A percentile compares a stretch with the other conserved stretches of the same genome.
These are phyloP conservation scores for Archegozetes longisetosus DNA, from an alignment of 1,140 invertebrate species.

Conservation along the genomic window DNA sequence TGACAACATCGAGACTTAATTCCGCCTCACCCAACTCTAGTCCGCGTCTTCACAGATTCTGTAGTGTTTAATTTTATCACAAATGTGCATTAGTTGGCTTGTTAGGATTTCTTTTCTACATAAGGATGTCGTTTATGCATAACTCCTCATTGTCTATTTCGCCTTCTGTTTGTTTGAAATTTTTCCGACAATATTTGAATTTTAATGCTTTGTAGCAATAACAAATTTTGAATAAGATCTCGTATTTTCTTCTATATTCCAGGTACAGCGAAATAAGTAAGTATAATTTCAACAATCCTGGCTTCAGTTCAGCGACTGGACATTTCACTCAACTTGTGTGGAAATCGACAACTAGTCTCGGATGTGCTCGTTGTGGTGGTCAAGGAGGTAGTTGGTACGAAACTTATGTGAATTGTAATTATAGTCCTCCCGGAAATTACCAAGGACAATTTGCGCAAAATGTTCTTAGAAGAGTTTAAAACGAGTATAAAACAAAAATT, in stretches of 20 bases:
- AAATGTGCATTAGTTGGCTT: too few relatives aligned
- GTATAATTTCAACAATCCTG: constrained; percentile 1
- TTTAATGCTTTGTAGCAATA: not conserved
- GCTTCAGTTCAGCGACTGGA: constrained; percentile 31
- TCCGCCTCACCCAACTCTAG: too few relatives aligned
- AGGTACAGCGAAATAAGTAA: constrained; percentile 11
- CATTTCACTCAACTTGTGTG: constrained; percentile 85
- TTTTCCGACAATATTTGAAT: not conserved
- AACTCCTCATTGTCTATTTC: too few relatives aligned
- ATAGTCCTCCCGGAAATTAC: constrained; percentile 59
- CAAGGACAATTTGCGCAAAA: too few relatives aligned
- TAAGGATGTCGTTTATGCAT: too few relatives aligned
- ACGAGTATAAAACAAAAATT: too few relatives aligned
- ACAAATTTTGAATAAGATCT: not conserved
- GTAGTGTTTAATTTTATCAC: too few relatives aligned
- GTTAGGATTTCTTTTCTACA: too few relatives aligned
- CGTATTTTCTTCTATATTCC: not conserved
- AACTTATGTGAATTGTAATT: constrained; percentile 39
- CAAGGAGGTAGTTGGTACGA: not conserved
- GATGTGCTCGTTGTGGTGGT: constrained; percentile 42
- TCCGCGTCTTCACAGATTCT: too few relatives aligned
- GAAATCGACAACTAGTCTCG: constrained; percentile 54
- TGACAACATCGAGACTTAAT: too few relatives aligned
- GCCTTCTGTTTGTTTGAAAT: too few relatives aligned
- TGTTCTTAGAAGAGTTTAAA: too few relatives aligned